A percentile compares a stretch with the other conserved stretches of the same genome.
Conservation (phyloP, 2,113 vertebrate species). For the Vulpes lagopus region DNA sequence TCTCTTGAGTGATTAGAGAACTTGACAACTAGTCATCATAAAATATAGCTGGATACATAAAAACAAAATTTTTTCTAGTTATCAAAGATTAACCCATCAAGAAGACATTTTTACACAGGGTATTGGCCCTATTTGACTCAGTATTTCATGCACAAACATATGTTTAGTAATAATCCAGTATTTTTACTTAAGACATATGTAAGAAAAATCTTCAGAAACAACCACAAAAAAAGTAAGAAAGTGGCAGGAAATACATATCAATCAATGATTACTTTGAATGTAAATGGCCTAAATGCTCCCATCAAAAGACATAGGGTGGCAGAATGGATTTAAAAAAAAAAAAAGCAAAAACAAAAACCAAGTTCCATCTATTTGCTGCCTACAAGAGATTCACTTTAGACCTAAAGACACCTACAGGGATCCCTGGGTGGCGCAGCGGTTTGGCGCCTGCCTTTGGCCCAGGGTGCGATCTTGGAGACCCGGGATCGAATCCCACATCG, state of each 20-base stretch:
- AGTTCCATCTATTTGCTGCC: neutral
- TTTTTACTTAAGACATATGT: neutral
- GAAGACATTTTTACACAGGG: constrained; percentile 62
- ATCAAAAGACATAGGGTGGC: neutral
- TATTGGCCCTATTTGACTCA: constrained; percentile 14
- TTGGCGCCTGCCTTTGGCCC: no score
- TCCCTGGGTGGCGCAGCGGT: no score
- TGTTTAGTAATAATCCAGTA: constrained; percentile 46
- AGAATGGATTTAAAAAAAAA: neutral
- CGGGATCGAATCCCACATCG: no score
- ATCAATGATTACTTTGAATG: neutral
- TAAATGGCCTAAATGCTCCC: neutral
- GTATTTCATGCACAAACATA: neutral
- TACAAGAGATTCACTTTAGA: neutral
- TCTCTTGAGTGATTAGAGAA: constrained; percentile 54
- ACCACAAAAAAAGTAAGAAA: neutral
- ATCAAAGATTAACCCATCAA: constrained; percentile 64
- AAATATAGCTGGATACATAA: constrained; percentile 67
- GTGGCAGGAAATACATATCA: neutral
- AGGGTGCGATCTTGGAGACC: no score
- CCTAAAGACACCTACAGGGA: neutral
- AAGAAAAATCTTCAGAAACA: neutral
- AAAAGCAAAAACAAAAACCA: no score
- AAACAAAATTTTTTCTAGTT: constrained; percentile 58
- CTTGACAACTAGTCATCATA: constrained; percentile 55